Evolutionary conservation across 1,140 invertebrate genomes (phyloP), one percentile per base, ranked within the genome.

Genomic region (Eriosoma lanigerum): DNA sequence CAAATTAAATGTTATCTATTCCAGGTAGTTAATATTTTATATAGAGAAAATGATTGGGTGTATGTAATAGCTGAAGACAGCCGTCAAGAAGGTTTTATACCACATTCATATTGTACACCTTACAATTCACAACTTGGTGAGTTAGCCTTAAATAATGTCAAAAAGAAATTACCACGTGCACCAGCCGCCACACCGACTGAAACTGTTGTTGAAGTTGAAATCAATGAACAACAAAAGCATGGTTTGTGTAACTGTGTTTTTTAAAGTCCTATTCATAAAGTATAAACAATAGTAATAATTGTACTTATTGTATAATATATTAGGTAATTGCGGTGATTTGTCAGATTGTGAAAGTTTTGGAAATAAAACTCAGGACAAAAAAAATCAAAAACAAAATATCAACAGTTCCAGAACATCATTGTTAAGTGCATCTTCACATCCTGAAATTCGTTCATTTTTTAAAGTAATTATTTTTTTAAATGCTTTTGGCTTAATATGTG

Each of bases 11-110:
- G 5, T 48, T 72, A 75, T 81, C 76, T 82, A 82, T 86, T 86
- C 19, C 85, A 93, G 89, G 90, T 96, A 83, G 95, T 97, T 1
- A 96, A 96, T 87, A 92, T 97, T 76, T 86, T 98, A 78, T 98
- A 98, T 86, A 88, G 95, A 83, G 96, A 98, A 85, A 97, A 97
- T 85, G 96, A 97, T 84, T 98, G 96, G 96, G 94, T 96, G 1
- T 97, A 97, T 88, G 94, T 97, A 0, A 96, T 97, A 85, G 91
- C 93, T 2, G 93, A 94, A 66, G 93, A 94, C 81, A 93, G 93
- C 44, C 87, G 93, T 78, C 90, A 93, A 85, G 95, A 97, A 87
- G 96, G 96, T 1, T 98, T 97, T 84, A 96, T 98, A 83, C 96
- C 96, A 13, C 93, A 96, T 85, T 96, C 94, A 0, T 97, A 97